Evolutionary conservation across 2,888 invertebrate genomes (phyloP).

Genomic region (Scaptomyza parva): DNA sequence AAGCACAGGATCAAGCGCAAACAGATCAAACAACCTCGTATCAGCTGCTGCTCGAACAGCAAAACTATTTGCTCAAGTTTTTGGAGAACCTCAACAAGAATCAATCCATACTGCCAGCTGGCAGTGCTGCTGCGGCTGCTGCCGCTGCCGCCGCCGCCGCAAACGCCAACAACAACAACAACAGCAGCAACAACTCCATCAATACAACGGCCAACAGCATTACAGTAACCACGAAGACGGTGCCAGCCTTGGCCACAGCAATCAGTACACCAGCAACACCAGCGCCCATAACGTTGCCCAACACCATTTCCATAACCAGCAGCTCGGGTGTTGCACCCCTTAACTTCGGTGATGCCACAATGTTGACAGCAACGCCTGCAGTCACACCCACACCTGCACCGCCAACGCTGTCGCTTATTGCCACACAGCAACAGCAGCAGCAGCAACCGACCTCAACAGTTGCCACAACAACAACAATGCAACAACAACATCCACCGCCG

Average conservation of each 20-base stretch:
- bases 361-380: constrained; percentile 29
- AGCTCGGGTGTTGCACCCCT: constrained; percentile 33
- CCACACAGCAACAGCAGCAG: constrained; percentile 56
- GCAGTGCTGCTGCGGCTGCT: constrained; percentile 23
- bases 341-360: constrained; percentile 54
- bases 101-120: constrained; percentile 90
- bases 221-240: constrained; percentile 72
- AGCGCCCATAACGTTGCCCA: constrained; percentile 54
- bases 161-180: constrained; percentile 64
- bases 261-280: constrained; percentile 26
- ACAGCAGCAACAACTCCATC: constrained; percentile 68
- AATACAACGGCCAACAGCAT: constrained; percentile 45
- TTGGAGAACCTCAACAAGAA: constrained; percentile 93
- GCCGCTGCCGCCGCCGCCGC: constrained; percentile 46
- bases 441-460: constrained; percentile 2
- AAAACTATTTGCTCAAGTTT: constrained; percentile 94
- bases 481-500: constrained; percentile 82
- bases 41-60: constrained; percentile 96
- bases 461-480: constrained; percentile 23
- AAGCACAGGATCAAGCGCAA: constrained; percentile 86
- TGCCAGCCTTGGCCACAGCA: constrained; percentile 59
- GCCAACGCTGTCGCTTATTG: constrained; percentile 74
- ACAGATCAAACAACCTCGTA: constrained; percentile 93
- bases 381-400: constrained; percentile 51
- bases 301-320: constrained; percentile 74